A percentile compares a stretch with the other conserved stretches of the same genome.
Evolutionary conservation across 2,797 vertebrate species (phyloP).

Genomic region (Cossypha polioptera): DNA sequence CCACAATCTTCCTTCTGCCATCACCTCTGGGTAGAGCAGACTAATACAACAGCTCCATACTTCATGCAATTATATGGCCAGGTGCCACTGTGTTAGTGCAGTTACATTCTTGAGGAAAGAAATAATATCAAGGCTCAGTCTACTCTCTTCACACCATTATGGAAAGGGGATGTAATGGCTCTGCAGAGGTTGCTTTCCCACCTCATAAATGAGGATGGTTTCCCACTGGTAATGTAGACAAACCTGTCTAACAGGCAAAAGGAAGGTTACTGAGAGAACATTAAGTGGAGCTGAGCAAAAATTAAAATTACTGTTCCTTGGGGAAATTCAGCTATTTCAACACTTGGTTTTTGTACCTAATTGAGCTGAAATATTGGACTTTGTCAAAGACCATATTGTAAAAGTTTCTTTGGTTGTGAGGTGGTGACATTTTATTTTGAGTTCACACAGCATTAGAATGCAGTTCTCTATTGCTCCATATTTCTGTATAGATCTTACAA

Average conservation of each 20-base stretch:
- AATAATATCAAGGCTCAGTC: not conserved
- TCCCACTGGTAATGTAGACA: slow-evolving; percentile 11
- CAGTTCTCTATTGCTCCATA: not conserved
- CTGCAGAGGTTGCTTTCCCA: slow-evolving; percentile 53
- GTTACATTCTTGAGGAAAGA: slow-evolving; percentile 20
- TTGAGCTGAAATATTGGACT: slow-evolving; percentile 30
- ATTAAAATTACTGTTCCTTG: slow-evolving; percentile 3
- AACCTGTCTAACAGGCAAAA: not conserved
- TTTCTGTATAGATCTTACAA: not conserved
- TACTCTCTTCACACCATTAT: slow-evolving; percentile 1
- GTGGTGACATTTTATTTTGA: not conserved
- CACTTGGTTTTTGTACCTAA: slow-evolving; percentile 36
- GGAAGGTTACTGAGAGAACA: not conserved
- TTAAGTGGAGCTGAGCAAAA: slow-evolving; percentile 16
- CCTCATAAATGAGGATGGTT: slow-evolving; percentile 54
- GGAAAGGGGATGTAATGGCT: slow-evolving; percentile 45
- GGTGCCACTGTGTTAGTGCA: not conserved
- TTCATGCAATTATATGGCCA: not conserved
- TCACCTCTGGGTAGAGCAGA: not conserved
- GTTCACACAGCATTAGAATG: not conserved
- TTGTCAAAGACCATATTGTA: not conserved
- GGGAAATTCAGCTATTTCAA: slow-evolving; percentile 41
- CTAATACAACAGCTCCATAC: not conserved
- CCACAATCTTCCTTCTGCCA: not conserved
- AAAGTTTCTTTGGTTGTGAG: not conserved